phyloP scores from a whole-genome alignment of 2,888 invertebrate species.

The Orthonychiurus folsomi region DNA sequence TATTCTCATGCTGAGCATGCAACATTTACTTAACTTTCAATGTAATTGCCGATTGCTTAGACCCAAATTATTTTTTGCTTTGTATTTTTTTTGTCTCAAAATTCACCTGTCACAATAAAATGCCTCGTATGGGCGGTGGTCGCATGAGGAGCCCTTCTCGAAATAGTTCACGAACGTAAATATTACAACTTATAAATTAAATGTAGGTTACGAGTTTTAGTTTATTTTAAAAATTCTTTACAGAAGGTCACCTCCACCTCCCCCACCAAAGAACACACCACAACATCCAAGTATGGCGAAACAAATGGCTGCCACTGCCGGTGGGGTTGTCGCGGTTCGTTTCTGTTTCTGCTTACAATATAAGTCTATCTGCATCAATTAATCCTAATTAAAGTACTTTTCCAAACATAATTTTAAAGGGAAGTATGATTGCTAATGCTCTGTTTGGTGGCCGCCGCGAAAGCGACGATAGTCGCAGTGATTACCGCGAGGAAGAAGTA shows the following conservation, averaged over 20 bases:
- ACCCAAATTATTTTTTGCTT: no score
- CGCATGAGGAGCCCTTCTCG: neutral
- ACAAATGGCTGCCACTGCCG: conserved; percentile 23
- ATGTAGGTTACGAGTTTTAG: no score
- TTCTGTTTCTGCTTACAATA: neutral
- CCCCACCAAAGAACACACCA: conserved; percentile 6
- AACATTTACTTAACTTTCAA: neutral
- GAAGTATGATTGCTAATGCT: conserved; percentile 19
- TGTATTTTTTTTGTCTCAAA: no score
- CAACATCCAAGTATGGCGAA: conserved; percentile 16
- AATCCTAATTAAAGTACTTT: neutral
- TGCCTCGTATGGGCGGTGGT: conserved; percentile 5
- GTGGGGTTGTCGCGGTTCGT: conserved; percentile 23
- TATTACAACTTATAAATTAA: neutral
- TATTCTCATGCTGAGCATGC: neutral
- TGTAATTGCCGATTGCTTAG: no score
- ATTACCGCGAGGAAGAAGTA: neutral
- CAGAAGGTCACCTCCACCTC: conserved; percentile 17
- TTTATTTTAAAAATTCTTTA: no score
- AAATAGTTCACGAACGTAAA: neutral
- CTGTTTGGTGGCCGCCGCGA: conserved; percentile 14
- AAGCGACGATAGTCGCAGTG: conserved; percentile 5
- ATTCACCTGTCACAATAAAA: no score
- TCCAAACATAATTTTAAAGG: conserved; percentile 17
- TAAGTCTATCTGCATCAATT: neutral